A percentile compares a stretch with the other conserved stretches of the same genome.
These are phyloP conservation scores for Psephotus haematonotus DNA, from an alignment of 2,113 vertebrate genomes.

Conservation along the genomic window DNA sequence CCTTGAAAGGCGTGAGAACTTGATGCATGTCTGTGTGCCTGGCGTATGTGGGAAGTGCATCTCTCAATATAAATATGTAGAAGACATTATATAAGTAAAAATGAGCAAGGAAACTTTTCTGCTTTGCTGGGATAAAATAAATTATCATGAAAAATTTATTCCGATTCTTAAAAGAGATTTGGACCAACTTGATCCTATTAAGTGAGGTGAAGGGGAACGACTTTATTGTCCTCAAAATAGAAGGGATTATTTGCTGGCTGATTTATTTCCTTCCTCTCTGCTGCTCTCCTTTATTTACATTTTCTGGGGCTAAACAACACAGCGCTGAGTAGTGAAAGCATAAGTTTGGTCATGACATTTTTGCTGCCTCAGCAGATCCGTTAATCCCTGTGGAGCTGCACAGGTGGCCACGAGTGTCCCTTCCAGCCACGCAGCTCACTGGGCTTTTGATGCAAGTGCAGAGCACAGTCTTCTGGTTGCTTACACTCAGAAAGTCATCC, in stretches of 20 bases:
- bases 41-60: background rate
- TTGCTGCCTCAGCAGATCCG: constrained; percentile 32
- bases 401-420: background rate
- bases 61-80: background rate
- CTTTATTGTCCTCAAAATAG: background rate
- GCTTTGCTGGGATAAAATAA: background rate
- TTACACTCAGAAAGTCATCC: background rate
- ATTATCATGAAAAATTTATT: background rate
- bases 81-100: background rate
- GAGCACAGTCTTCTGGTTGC: background rate
- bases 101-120: background rate
- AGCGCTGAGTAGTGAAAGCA: background rate
- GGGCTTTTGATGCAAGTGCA: background rate
- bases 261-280: constrained; percentile 10
- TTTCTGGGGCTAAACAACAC: constrained; percentile 32
- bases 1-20: background rate
- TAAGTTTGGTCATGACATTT: constrained; percentile 1
- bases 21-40: background rate
- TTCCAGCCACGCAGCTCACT: background rate
- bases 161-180: background rate
- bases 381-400: background rate
- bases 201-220: background rate
- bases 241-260: background rate
- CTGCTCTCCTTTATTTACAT: constrained; percentile 1
- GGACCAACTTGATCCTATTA: background rate